Evolutionary conservation across 2,888 invertebrate genomes (phyloP).

Genomic region (Drosophila anomelani): DNA sequence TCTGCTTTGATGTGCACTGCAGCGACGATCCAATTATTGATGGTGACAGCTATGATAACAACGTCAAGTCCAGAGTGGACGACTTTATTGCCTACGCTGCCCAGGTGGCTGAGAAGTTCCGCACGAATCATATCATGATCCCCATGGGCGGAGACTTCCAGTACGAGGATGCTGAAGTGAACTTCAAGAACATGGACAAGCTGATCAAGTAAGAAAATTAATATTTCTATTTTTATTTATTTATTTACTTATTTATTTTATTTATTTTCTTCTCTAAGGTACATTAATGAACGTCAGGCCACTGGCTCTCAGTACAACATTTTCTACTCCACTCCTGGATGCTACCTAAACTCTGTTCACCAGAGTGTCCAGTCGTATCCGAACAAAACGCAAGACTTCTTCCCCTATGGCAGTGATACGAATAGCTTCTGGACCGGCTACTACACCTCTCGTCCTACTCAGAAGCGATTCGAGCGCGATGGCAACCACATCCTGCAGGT

Average conservation of each 20-base stretch:
- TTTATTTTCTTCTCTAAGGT: background rate
- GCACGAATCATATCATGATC: conserved; percentile 91
- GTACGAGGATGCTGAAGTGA: conserved; percentile 90
- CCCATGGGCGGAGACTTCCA: conserved; percentile 97
- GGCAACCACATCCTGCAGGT: conserved; percentile 92
- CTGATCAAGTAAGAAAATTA: conserved; percentile 89
- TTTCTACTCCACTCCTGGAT: conserved; percentile 94
- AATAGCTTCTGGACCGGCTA: conserved; percentile 98
- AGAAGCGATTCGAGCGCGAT: conserved; percentile 91
- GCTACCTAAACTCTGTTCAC: conserved; percentile 91
- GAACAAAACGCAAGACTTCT: conserved; percentile 93
- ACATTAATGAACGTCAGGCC: conserved; percentile 59
- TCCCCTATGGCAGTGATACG: conserved; percentile 94
- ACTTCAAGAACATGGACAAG: conserved; percentile 95
- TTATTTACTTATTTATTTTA: too few species aligned
- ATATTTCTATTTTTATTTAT: too few species aligned
- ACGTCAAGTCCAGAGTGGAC: conserved; percentile 90
- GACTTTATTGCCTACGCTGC: conserved; percentile 86
- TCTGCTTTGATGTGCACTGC: conserved; percentile 96
- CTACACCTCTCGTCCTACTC: conserved; percentile 92
- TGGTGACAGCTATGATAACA: conserved; percentile 92
- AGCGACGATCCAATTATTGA: conserved; percentile 94
- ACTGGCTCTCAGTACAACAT: conserved; percentile 90
- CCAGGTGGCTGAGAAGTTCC: conserved; percentile 86
- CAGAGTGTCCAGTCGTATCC: conserved; percentile 86